Conservation (phyloP, 2,113 vertebrate species). For the Thalassarche chlororhynchos region DNA sequence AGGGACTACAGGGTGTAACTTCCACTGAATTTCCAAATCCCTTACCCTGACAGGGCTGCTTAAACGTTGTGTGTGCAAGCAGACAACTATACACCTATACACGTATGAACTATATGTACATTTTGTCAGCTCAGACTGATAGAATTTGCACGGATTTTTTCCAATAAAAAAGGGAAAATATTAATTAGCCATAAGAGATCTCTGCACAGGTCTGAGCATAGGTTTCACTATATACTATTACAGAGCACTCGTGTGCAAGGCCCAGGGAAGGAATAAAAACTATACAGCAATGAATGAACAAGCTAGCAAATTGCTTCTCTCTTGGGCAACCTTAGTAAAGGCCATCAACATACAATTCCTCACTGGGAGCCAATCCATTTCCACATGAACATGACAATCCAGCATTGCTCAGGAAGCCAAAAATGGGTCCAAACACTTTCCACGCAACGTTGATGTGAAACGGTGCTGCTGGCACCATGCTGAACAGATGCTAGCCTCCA, state of each 20-base stretch:
- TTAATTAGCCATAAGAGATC: neutral
- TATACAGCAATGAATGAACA: neutral
- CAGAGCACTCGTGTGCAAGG: neutral
- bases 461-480: accelerated
- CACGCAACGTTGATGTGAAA: accelerated
- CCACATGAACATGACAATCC: accelerated
- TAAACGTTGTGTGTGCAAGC: neutral
- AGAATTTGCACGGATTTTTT: neutral
- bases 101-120: neutral
- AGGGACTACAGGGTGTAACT: neutral
- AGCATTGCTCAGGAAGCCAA: neutral
- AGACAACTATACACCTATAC: neutral
- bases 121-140: neutral
- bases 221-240: neutral
- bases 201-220: neutral
- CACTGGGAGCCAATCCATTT: neutral
- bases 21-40: neutral
- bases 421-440: accelerated
- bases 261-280: neutral
- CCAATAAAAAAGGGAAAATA: neutral
- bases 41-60: neutral
- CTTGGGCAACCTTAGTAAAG: neutral
- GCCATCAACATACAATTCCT: neutral
- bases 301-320: neutral
- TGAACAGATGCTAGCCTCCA: neutral